Base-by-base conservation (phyloP, 2,113 vertebrate species). In the Mesoclemmys tuberculata region DNA sequence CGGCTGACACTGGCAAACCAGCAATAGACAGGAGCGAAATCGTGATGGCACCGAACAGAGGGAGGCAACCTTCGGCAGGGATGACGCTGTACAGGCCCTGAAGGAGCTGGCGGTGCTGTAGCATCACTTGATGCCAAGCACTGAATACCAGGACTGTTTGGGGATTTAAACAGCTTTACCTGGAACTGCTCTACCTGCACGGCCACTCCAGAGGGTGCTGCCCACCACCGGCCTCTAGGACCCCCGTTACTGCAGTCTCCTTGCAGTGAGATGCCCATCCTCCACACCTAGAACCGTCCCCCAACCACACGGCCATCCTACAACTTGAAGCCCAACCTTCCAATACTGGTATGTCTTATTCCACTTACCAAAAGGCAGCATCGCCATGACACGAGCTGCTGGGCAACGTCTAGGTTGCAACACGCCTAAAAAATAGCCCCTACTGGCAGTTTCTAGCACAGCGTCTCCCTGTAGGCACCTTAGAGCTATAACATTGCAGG, bases 391-490 rank as follows among this genome's bases (percentile, higher is more conserved):
- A 19, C n/a, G 46, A 9, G 12, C 10, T 11, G 31, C n/a, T 51
- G 11, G 49, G 29, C 0, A 27, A n/a, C 51, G n/a, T 55, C 14
- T 4, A 54, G 35, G 29, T n/a, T 5, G 55, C 2, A 6, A 64
- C 35, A 71, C 10, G 12, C 81, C 86, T 41, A 4, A 80, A 18
- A 26, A 27, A 19, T 49, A 41, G 29, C 12, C 11, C 61, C 51
- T 0, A 0, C 26, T 41, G 80, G 80, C 58, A 71, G 13, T 0
- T 6, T 41, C 68, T 41, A 88, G 38, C 74, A 35, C 26, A 21
- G 85, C 19, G 83, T n/a, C 35, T 89, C 90, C 31, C 74, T 46
- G 24, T 31, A 58, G 84, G 78, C 80, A 90, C 51, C n/a, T 77
- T n/a, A 44, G 21, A 24, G 88, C 77, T 94, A 51, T 41, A 14